A percentile compares a stretch with the other conserved stretches of the same genome.
Evolutionary conservation across 2,888 invertebrate species (phyloP).

Genomic region (Drosophila multiciliata): DNA sequence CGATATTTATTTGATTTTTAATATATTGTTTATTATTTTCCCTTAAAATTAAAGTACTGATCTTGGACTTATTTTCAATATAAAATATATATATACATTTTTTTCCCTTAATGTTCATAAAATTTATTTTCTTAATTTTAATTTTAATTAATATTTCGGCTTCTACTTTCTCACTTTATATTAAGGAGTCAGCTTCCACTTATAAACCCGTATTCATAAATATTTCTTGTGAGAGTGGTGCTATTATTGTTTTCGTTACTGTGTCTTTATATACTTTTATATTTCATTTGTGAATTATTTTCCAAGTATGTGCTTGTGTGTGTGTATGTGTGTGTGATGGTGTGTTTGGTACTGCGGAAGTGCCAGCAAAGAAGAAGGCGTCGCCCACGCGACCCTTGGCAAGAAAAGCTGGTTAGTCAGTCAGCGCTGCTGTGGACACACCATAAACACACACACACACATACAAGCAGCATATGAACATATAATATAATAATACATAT

Average conservation of each 20-base stretch:
- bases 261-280: slow-evolving; percentile 11
- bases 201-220: background rate
- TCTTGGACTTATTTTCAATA: background rate
- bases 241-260: background rate
- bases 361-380: slow-evolving; percentile 49
- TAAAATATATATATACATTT: background rate
- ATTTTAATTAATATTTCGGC: background rate
- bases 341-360: slow-evolving; percentile 55
- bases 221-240: background rate
- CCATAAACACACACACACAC: slow-evolving; percentile 9
- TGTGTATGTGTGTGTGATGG: slow-evolving; percentile 32
- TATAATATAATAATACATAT: background rate
- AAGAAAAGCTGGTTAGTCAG: slow-evolving; percentile 75
- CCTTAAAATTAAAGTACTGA: background rate
- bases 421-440: slow-evolving; percentile 50
- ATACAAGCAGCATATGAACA: slow-evolving; percentile 25
- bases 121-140: background rate
- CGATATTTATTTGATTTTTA: background rate
- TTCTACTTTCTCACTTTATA: background rate
- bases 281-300: slow-evolving; percentile 73
- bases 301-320: slow-evolving; percentile 43
- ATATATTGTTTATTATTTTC: background rate
- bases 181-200: background rate
- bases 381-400: slow-evolving; percentile 78
- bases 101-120: background rate